A percentile compares a stretch with the other conserved stretches of the same genome.
These are phyloP conservation scores for Hypsibius dujardini DNA, from an alignment of 1,140 invertebrate species.

Conservation along the genomic window DNA sequence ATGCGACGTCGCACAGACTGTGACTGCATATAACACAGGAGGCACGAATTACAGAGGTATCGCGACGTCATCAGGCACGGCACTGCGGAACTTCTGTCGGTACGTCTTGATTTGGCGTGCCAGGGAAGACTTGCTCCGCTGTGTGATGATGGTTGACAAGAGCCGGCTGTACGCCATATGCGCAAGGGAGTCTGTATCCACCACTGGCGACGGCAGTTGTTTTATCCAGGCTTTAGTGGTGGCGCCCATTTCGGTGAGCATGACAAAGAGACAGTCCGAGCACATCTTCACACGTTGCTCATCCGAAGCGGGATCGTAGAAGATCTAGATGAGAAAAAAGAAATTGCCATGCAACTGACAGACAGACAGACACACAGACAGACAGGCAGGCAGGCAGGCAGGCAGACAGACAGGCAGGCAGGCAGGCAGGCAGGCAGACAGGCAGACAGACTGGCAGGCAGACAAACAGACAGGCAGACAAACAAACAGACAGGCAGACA, in stretches of 20 bases:
- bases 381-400: too few relatives aligned
- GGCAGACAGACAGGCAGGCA: too few relatives aligned
- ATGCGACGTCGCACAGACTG: too few relatives aligned
- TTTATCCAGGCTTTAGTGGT: background rate
- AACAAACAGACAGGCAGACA: too few relatives aligned
- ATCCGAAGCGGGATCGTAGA: background rate
- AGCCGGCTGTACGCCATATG: background rate
- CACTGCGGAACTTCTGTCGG: background rate
- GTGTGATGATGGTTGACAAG: background rate
- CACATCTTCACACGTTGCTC: conserved; percentile 2
- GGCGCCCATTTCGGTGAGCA: background rate
- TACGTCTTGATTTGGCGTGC: background rate
- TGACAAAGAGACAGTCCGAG: background rate
- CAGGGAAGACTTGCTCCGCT: conserved; percentile 3
- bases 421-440: too few relatives aligned
- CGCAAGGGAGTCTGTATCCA: background rate
- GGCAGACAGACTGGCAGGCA: too few relatives aligned
- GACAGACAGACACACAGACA: too few relatives aligned
- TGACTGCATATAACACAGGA: too few relatives aligned
- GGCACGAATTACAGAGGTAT: too few relatives aligned
- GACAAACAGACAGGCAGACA: too few relatives aligned
- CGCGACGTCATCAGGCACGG: too few relatives aligned
- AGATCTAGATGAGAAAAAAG: background rate
- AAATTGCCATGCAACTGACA: background rate
- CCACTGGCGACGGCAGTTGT: background rate